phyloP scores from a whole-genome alignment of 1,140 invertebrate species.

The Bombyx mandarina region DNA sequence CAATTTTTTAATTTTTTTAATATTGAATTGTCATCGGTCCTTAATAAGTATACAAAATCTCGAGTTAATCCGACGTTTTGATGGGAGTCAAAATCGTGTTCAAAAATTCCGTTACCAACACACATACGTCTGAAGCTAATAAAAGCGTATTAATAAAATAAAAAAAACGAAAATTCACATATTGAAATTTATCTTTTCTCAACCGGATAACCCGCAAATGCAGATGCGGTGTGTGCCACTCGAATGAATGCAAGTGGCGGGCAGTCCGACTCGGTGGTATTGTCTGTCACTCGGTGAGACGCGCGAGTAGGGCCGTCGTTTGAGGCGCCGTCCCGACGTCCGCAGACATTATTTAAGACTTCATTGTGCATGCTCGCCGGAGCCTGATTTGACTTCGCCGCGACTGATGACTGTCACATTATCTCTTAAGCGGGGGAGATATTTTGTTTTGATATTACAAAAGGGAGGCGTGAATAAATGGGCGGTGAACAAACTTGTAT shows the following conservation, averaged over 20 bases:
- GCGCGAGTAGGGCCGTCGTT: slow-evolving; percentile 29
- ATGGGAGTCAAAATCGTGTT: too few relatives aligned
- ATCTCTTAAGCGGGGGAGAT: slow-evolving; percentile 21
- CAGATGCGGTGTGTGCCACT: slow-evolving; percentile 25
- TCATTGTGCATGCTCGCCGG: slow-evolving; percentile 54
- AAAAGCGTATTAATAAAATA: too few relatives aligned
- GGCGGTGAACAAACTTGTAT: too few relatives aligned
- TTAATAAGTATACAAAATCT: too few relatives aligned
- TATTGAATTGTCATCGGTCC: too few relatives aligned
- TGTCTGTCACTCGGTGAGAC: slow-evolving; percentile 48
- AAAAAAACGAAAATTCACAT: too few relatives aligned
- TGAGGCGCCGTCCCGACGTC: slow-evolving; percentile 53
- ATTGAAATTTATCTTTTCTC: slow-evolving; percentile 38
- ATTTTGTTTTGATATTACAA: slow-evolving; percentile 9
- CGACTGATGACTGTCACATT: slow-evolving; percentile 53
- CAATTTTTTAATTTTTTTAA: too few relatives aligned
- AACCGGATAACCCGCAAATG: slow-evolving; percentile 36
- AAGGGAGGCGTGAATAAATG: too few relatives aligned
- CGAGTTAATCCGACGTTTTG: too few relatives aligned
- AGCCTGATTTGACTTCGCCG: slow-evolving; percentile 43
- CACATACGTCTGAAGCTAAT: too few relatives aligned
- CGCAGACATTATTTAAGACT: slow-evolving; percentile 54
- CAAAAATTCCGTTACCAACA: too few relatives aligned
- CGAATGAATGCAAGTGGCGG: slow-evolving; percentile 25
- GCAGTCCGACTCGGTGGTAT: slow-evolving; percentile 39